Evolutionary conservation across 2,113 vertebrate species (phyloP), one percentile per base, ranked within the genome.

Genomic region (Puffinus mauretanicus): DNA sequence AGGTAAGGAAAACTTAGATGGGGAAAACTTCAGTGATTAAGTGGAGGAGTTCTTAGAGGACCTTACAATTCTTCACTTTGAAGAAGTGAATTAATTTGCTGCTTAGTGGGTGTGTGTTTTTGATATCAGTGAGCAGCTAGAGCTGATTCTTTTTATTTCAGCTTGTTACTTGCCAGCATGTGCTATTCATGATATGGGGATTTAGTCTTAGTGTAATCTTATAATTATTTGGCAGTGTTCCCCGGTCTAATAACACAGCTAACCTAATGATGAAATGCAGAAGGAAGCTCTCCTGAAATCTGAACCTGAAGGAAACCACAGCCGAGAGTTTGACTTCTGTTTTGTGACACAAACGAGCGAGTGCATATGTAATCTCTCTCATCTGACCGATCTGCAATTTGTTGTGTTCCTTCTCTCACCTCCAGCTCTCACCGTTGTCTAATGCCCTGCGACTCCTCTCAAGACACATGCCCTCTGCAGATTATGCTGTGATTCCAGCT

Each of bases 131-230:
- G 73, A 91, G 84, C 70, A 93, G 70, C 85, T 95, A 89, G 83
- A 91, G 79, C 84, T 34, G 87, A 93, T 94, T 70, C 70, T 77
- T 92, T 96, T 91, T 67, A 91, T 82, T 97, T 92, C 80, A 70
- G 86, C 62, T 90, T 82, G 64, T 88, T 94, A 76, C 76, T 94
- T 95, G 91, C 82, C 84, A 90, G 78, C 42, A 52, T 93, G 78
- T 81, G 82, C 86, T 90, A 44, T 95, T 88, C 69, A 66, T 89
- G 89, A 93, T 90, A 91, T 0, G 47, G 82, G 87, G 58, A 95
- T 95, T 96, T 96, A 97, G 91, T 77, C 42, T 88, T 93, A 40
- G 47, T 90, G 71, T 91, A 91, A 91, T 96, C 82, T 95, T 95
- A 34, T 47, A 93, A 95, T 95, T 95, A 88, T 96, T 95, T 96